phyloP scores from a whole-genome alignment of 2,888 invertebrate genomes.

The Tiliacea aurago region DNA sequence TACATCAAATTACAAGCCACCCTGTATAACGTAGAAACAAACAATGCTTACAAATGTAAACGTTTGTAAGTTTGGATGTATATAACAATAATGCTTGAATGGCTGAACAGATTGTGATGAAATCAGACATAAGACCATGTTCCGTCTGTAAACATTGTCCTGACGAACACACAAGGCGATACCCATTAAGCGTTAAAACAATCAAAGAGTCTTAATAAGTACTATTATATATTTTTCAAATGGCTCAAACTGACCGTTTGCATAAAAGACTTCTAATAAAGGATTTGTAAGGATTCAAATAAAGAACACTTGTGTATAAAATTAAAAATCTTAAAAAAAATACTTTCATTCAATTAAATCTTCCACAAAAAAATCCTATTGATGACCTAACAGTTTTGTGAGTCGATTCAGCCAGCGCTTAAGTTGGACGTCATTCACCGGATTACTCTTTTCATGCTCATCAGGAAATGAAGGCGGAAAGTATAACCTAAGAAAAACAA shows the following conservation, averaged over 20 bases:
- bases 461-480: conserved; percentile 80
- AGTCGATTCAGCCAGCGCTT: conserved; percentile 82
- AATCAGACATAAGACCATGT: not conserved
- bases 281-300: not conserved
- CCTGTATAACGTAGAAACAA: too few relatives aligned
- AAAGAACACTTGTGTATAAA: not conserved
- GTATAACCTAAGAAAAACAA: conserved; percentile 63
- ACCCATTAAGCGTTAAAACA: not conserved
- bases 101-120: not conserved
- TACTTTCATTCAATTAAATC: not conserved
- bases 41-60: too few relatives aligned
- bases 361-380: conserved; percentile 7
- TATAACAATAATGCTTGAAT: not conserved
- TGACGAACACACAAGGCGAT: not conserved
- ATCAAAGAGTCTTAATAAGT: too few relatives aligned
- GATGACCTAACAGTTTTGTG: conserved; percentile 69
- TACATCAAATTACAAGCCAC: too few relatives aligned
- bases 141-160: not conserved
- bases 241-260: not conserved
- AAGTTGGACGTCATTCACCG: conserved; percentile 79
- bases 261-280: not conserved
- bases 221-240: not conserved
- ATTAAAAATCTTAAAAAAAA: not conserved
- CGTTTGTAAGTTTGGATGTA: too few relatives aligned
- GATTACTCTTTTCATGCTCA: conserved; percentile 69